phyloP scores from a whole-genome alignment of 2,888 invertebrate species.

The Hydrotaea cyrtoneurina region DNA sequence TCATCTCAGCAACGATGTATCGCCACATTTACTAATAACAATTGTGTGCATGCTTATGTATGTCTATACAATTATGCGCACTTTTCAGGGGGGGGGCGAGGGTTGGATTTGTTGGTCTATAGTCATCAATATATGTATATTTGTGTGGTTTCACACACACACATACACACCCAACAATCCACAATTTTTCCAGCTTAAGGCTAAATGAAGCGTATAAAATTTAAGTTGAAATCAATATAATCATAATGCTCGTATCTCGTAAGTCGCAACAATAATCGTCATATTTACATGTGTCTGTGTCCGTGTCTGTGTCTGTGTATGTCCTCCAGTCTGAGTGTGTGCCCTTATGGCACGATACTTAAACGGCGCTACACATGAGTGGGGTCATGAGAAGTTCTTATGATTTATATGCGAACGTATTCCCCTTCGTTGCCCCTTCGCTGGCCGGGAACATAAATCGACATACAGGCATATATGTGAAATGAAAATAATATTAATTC shows the following conservation, averaged over 20 bases:
- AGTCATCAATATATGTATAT: too few species aligned
- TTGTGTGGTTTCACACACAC: too few species aligned
- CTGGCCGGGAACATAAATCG: too few species aligned
- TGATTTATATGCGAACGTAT: conserved; percentile 35
- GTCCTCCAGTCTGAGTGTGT: not conserved
- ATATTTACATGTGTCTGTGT: not conserved
- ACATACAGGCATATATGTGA: not conserved
- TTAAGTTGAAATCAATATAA: conserved; percentile 58
- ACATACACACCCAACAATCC: not conserved
- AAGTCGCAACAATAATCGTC: conserved; percentile 14
- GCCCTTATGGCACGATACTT: not conserved
- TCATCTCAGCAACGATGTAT: too few species aligned
- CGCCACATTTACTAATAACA: too few species aligned
- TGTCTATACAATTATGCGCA: too few species aligned
- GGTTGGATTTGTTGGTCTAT: too few species aligned
- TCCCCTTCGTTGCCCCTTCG: too few species aligned
- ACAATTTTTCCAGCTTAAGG: conserved; percentile 58
- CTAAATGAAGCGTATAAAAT: conserved; percentile 62
- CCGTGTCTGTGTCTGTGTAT: not conserved
- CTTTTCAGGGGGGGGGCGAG: too few species aligned
- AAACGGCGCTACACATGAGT: too few species aligned
- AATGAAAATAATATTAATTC: conserved; percentile 24
- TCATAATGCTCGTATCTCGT: conserved; percentile 12
- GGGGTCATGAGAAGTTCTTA: not conserved
- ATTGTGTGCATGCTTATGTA: not conserved